These are phyloP conservation scores for Cataglyphis altisquamis DNA, from an alignment of 2,888 invertebrate genomes.

Conservation along the genomic window DNA sequence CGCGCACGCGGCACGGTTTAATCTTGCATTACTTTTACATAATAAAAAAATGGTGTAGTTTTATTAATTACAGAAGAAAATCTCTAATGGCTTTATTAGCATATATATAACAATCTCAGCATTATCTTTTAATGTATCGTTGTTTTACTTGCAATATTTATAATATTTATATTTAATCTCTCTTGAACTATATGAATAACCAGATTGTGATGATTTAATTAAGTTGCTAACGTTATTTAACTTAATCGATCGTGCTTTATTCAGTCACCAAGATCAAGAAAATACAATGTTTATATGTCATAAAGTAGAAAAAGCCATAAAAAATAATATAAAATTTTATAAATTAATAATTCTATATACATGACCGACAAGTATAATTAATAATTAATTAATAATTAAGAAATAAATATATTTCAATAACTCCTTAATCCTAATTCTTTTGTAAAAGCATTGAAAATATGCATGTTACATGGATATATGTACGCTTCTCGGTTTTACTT, in stretches of 20 bases:
- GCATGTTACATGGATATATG: not conserved
- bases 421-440: not conserved
- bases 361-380: not conserved
- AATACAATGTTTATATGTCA: not conserved
- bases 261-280: slow-evolving; percentile 13
- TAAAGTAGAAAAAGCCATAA: not conserved
- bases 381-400: not conserved
- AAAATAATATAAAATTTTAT: not conserved
- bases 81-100: not conserved
- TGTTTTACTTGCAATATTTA: not conserved
- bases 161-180: not conserved
- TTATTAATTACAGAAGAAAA: not conserved
- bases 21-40: slow-evolving; percentile 11
- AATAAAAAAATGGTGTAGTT: not conserved
- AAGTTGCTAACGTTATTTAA: slow-evolving; percentile 2
- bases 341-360: slow-evolving; percentile 1
- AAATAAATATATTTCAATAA: not conserved
- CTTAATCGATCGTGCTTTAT: not conserved
- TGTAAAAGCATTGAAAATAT: not conserved
- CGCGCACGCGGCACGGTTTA: not conserved
- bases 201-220: slow-evolving; percentile 8
- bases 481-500: not conserved
- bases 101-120: not conserved
- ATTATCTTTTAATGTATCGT: not conserved
- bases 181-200: not conserved